These are phyloP conservation scores for Drosophila sucinea DNA, from an alignment of 1,140 invertebrate species.

Conservation along the genomic window DNA sequence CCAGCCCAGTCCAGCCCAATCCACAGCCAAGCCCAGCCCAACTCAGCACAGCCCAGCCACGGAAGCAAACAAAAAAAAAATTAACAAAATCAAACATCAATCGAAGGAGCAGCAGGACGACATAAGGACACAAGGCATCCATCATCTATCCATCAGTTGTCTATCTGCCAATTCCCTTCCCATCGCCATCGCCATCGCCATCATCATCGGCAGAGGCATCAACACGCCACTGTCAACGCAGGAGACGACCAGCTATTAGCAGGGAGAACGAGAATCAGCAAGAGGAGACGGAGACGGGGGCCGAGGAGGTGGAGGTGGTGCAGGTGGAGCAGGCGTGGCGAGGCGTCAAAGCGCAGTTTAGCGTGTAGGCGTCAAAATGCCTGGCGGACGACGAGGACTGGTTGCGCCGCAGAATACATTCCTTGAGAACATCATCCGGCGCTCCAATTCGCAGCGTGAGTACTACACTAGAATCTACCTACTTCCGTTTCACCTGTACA, in stretches of 20 bases:
- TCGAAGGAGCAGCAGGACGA: conserved; percentile 7
- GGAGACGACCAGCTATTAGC: neutral
- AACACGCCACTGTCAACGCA: neutral
- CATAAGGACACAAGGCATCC: neutral
- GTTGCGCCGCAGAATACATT: conserved; percentile 99
- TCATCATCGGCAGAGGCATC: neutral
- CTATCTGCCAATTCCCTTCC: conserved; percentile 33
- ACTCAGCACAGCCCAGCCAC: neutral
- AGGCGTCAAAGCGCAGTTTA: conserved; percentile 48
- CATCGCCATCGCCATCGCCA: conserved; percentile 26
- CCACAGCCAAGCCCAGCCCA: neutral
- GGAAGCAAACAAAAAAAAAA: neutral
- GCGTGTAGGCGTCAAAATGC: conserved; percentile 88
- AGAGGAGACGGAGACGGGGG: conserved; percentile 3
- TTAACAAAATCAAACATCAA: conserved; percentile 13
- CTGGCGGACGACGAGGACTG: conserved; percentile 97
- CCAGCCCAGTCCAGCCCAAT: conserved; percentile 6
- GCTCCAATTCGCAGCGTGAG: conserved; percentile 99
- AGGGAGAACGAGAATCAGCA: conserved; percentile 6
- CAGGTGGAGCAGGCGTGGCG: conserved; percentile 21
- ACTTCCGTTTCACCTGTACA: neutral
- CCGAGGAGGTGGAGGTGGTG: conserved; percentile 10
- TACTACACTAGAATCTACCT: conserved; percentile 67
- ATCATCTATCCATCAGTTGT: conserved; percentile 50
- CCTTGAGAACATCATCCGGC: conserved; percentile 98